phyloP scores from a whole-genome alignment of 2,888 invertebrate species.

The Tipula unca region DNA sequence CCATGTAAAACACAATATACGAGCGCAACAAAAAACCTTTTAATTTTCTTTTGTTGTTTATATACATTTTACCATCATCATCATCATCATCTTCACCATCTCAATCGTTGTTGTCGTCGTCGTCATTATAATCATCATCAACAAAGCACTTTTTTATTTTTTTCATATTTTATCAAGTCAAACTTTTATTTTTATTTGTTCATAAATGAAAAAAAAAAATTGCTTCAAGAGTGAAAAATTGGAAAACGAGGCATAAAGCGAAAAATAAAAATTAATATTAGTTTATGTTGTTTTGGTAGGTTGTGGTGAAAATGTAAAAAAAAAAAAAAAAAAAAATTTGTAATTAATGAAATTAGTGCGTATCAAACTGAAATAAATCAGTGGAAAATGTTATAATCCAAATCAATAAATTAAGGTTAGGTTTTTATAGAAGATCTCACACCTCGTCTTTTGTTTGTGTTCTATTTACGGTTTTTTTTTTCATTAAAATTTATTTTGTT shows the following conservation, averaged over 20 bases:
- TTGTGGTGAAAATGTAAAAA: not conserved
- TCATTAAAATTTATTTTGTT: not conserved
- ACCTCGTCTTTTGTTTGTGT: not conserved
- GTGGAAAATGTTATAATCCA: not conserved
- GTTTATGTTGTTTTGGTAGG: not conserved
- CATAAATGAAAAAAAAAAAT: not conserved
- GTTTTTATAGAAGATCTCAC: not conserved
- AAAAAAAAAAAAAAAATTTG: not conserved
- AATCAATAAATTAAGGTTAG: not conserved
- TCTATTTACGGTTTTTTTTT: not conserved
- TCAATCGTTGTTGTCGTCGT: not conserved
- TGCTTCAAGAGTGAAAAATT: not conserved
- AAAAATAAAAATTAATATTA: not conserved
- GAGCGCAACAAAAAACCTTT: not conserved
- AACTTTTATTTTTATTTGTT: not conserved
- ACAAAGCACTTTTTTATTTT: not conserved
- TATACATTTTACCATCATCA: not conserved
- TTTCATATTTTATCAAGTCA: not conserved
- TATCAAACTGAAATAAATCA: not conserved
- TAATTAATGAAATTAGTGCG: not conserved
- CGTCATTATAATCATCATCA: not conserved
- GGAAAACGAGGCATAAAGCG: conserved; percentile 8
- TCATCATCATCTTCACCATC: not conserved
- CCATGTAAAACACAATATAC: not conserved
- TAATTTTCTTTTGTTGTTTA: not conserved